Conservation (phyloP, 2,797 vertebrate genomes). For the Argya squamiceps region DNA sequence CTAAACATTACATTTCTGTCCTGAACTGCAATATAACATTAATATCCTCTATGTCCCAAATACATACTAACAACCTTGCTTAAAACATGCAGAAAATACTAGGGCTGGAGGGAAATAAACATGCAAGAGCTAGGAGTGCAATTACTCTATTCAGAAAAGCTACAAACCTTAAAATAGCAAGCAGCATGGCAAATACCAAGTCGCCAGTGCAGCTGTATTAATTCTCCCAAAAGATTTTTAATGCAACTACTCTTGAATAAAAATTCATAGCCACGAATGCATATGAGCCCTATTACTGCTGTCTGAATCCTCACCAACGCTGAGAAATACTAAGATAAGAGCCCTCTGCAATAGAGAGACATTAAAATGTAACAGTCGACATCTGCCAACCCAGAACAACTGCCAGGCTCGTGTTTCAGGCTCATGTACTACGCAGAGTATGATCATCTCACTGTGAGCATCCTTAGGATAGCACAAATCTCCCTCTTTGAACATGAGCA, state of each 20-base stretch:
- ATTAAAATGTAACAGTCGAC: neutral
- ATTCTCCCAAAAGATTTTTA: neutral
- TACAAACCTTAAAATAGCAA: neutral
- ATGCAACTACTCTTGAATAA: neutral
- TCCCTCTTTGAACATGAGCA: neutral
- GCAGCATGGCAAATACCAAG: neutral
- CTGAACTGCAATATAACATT: neutral
- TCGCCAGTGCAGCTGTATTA: neutral
- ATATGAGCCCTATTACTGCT: neutral
- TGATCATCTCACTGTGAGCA: neutral
- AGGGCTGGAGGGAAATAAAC: neutral
- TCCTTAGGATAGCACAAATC: neutral
- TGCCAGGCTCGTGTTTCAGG: neutral
- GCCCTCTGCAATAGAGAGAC: neutral
- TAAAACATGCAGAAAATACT: neutral
- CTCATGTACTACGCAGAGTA: neutral
- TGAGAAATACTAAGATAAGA: neutral
- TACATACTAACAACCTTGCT: neutral
- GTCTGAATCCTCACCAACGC: neutral
- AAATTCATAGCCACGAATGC: neutral
- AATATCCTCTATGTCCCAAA: neutral
- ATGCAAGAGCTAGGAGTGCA: neutral
- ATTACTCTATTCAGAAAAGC: slow-evolving; percentile 3
- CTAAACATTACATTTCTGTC: neutral
- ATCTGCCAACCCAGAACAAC: neutral